A percentile compares a stretch with the other conserved stretches of the same genome.
Evolutionary conservation across 1,140 invertebrate species (phyloP).

Genomic region (Anoplophora glabripennis): DNA sequence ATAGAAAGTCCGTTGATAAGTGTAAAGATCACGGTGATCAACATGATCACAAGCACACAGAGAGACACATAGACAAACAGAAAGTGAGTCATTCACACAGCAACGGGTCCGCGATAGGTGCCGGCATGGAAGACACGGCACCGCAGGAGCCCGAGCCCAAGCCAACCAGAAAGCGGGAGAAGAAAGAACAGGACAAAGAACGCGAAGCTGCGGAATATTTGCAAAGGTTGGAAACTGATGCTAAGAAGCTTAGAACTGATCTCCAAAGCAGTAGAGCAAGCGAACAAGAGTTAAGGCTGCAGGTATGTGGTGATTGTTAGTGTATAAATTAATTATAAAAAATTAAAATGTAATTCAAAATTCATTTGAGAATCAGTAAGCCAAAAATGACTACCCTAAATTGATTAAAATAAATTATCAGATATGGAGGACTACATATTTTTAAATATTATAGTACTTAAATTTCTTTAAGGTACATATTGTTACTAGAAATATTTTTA

Average conservation of each 20-base stretch:
- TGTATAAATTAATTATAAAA: too few relatives aligned
- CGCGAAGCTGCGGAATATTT: slow-evolving; percentile 49
- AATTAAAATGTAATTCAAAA: too few relatives aligned
- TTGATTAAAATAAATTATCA: too few relatives aligned
- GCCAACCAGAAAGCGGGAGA: slow-evolving; percentile 47
- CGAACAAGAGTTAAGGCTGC: slow-evolving; percentile 81
- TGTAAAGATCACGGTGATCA: slow-evolving; percentile 43
- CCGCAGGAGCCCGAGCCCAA: slow-evolving; percentile 20
- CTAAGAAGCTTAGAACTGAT: slow-evolving; percentile 79
- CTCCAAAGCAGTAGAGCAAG: slow-evolving; percentile 71
- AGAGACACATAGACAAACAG: slow-evolving; percentile 37
- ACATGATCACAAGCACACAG: slow-evolving; percentile 34
- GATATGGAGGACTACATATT: too few relatives aligned
- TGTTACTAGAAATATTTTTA: too few relatives aligned
- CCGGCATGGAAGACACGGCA: slow-evolving; percentile 32
- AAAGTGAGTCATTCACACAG: slow-evolving; percentile 42
- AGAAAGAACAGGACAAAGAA: slow-evolving; percentile 55
- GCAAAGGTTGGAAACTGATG: slow-evolving; percentile 64
- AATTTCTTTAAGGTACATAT: too few relatives aligned
- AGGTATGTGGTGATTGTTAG: slow-evolving; percentile 61
- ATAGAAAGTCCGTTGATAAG: slow-evolving; percentile 42
- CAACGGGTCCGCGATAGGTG: slow-evolving; percentile 38
- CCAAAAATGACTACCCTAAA: background rate
- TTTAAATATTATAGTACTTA: too few relatives aligned
- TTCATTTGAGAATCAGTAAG: too few relatives aligned